These are phyloP conservation scores for Harpalus rufipes DNA, from an alignment of 2,888 invertebrate species.

Conservation along the genomic window DNA sequence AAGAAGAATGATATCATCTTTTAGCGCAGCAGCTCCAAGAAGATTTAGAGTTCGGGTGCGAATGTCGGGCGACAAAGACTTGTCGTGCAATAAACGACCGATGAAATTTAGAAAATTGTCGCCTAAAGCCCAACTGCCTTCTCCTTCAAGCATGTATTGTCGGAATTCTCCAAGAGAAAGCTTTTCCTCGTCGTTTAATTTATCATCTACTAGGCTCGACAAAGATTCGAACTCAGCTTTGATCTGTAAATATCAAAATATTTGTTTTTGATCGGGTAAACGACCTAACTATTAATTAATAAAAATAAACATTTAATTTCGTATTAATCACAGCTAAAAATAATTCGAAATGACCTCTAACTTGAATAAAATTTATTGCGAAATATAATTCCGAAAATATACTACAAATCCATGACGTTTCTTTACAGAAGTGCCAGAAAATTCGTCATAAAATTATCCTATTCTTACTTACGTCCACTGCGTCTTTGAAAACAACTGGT, in stretches of 20 bases:
- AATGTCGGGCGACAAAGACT: constrained; percentile 80
- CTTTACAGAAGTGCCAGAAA: neutral
- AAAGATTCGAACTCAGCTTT: constrained; percentile 87
- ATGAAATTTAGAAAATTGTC: constrained; percentile 92
- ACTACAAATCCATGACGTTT: neutral
- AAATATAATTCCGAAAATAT: neutral
- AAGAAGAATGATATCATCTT: constrained; percentile 93
- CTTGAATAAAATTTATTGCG: constrained; percentile 8
- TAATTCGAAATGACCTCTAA: constrained; percentile 9
- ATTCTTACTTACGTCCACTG: constrained; percentile 82
- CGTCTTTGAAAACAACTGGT: constrained; percentile 87
- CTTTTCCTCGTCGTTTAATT: constrained; percentile 87
- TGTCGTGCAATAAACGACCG: constrained; percentile 84
- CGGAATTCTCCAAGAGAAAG: constrained; percentile 89
- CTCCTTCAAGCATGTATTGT: constrained; percentile 92
- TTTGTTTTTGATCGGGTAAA: neutral
- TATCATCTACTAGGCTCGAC: constrained; percentile 83
- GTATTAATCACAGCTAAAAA: neutral
- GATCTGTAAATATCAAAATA: constrained; percentile 77
- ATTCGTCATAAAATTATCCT: neutral
- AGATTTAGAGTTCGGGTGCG: constrained; percentile 85
- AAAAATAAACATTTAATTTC: neutral
- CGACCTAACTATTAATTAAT: neutral
- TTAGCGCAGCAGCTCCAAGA: constrained; percentile 87
- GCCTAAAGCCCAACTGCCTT: constrained; percentile 95